Conservation (phyloP, 1,140 invertebrate species). For the Lordiphosa mommai region DNA sequence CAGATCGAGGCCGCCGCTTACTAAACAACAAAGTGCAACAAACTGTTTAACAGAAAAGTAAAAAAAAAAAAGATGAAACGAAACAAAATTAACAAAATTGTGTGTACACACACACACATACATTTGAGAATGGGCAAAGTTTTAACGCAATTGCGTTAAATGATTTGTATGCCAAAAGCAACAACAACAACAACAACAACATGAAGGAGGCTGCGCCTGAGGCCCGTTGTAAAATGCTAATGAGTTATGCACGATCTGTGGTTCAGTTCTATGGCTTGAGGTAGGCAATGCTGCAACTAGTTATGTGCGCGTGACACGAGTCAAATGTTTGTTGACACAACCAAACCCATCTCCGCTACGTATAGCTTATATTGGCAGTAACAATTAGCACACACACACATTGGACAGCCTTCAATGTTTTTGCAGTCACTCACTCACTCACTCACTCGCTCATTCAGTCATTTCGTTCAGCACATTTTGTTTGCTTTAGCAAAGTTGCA, state of each 20-base stretch:
- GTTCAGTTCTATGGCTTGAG: conserved; percentile 11
- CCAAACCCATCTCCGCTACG: not conserved
- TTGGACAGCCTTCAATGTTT: conserved; percentile 9
- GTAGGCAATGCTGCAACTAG: not conserved
- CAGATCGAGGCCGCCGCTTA: conserved; percentile 32
- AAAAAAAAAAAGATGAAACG: conserved; percentile 18
- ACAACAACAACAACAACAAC: not conserved
- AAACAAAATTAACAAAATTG: conserved; percentile 11
- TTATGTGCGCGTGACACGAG: conserved; percentile 1
- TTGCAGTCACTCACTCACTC: conserved; percentile 6
- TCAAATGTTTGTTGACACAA: not conserved
- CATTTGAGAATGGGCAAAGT: conserved; percentile 13
- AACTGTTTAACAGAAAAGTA: conserved; percentile 37
- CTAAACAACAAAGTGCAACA: conserved; percentile 41
- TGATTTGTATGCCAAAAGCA: conserved; percentile 29
- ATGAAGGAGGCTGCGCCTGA: not conserved
- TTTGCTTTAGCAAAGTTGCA: conserved; percentile 38
- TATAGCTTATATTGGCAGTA: conserved; percentile 25
- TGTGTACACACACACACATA: too few species aligned
- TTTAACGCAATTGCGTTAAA: conserved; percentile 77
- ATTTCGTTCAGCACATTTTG: conserved; percentile 12
- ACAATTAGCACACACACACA: conserved; percentile 31
- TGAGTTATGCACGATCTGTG: conserved; percentile 37
- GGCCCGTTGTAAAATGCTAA: conserved; percentile 45
- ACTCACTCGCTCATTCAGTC: conserved; percentile 14